Evolutionary conservation across 2,888 invertebrate genomes (phyloP).

Genomic region (Diarsia brunnea): DNA sequence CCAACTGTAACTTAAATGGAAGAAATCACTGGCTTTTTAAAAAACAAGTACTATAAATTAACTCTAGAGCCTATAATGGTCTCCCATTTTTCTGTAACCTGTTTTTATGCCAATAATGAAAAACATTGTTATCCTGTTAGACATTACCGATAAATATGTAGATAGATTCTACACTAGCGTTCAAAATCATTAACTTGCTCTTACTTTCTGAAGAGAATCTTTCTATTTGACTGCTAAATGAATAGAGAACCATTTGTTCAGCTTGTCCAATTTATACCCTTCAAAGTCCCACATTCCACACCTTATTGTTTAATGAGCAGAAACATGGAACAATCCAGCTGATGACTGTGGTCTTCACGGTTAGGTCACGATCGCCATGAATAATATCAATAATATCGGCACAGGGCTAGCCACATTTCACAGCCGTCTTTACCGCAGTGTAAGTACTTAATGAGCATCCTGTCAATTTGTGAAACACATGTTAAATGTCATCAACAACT

Average conservation of each 20-base stretch:
- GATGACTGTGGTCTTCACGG: slow-evolving; percentile 48
- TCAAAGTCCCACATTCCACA: slow-evolving; percentile 41
- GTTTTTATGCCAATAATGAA: too few relatives aligned
- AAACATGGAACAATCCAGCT: slow-evolving; percentile 54
- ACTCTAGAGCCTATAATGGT: too few relatives aligned
- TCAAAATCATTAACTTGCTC: neutral
- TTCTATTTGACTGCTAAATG: neutral
- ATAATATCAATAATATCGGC: slow-evolving; percentile 48
- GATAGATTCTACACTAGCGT: neutral
- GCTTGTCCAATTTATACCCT: slow-evolving; percentile 46
- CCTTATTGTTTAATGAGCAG: slow-evolving; percentile 53
- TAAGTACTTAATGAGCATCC: slow-evolving; percentile 48
- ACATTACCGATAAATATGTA: neutral
- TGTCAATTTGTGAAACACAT: slow-evolving; percentile 55
- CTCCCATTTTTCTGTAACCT: too few relatives aligned
- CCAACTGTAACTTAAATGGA: too few relatives aligned
- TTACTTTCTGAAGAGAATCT: neutral
- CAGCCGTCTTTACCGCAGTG: slow-evolving; percentile 31
- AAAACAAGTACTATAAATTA: too few relatives aligned
- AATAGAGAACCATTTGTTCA: neutral
- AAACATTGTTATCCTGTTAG: neutral
- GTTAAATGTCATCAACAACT: slow-evolving; percentile 54
- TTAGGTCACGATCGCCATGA: slow-evolving; percentile 53
- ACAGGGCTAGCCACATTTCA: slow-evolving; percentile 57
- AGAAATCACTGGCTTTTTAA: too few relatives aligned